Base-by-base conservation (phyloP, 2,797 vertebrate genomes). In the Calcarius lapponicus region DNA sequence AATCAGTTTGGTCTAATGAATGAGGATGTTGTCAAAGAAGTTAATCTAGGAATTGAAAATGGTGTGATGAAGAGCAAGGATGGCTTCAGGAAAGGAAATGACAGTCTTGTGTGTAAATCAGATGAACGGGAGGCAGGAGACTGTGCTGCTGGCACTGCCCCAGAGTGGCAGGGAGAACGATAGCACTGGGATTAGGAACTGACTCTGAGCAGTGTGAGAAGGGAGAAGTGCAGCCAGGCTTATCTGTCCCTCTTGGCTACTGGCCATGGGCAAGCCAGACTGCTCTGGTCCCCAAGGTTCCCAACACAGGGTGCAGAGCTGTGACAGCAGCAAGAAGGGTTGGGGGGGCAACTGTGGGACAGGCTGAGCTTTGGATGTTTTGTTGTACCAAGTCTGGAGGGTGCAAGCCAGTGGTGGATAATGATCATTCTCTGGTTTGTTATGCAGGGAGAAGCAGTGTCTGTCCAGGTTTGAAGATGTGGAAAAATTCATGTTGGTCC, bases 1-100 rank as follows among this genome's bases (percentile, higher is more conserved):
- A 80, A 76, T 93, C 67, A 36, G 31, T 85, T 91, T 72, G 36
- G 50, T 67, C 34, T 67, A 71, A 67, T 95, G 91, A 97, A 95
- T 93, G 65, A 69, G 53, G 58, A 73, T 75, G 47, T 93, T 96
- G 92, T 96, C 4, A 0, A 62, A 94, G 58, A 87, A 89, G 81
- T 92, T 93, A 85, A 89, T 92, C 80, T 85, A 88, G 86, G 91
- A 92, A 85, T 69, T 76, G 71, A 61, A 64, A 48, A 7, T 71
- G 88, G 75, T 78, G 74, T 83, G 51, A 36, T 54, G 69, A 92
- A 85, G 51, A 80, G 53, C 43, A 74, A 80, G 34, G 54, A 67
- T 95, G 42, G 69, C 91, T 88, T 82, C 72, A 62, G 75, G 79
- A 91, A 88, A 74, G 65, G 86, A 83, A 95, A 78, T 19, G 0